These are phyloP conservation scores for Strongylocentrotus purpuratus DNA, from an alignment of 35 echinoderm and acorn worm genomes.

Conservation along the genomic window DNA sequence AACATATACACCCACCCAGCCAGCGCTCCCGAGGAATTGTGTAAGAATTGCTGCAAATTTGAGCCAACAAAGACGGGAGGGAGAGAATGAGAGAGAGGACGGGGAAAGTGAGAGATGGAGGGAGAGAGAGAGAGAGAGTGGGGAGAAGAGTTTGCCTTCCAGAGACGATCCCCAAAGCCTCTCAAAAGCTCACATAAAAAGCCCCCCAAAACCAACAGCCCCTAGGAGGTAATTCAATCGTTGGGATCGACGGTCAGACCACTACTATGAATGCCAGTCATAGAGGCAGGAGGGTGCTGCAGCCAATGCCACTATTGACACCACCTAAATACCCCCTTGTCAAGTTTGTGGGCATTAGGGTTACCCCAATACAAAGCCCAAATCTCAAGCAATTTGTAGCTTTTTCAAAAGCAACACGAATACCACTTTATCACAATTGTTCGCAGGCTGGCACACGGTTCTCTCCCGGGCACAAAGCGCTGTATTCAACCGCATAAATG, in stretches of 20 bases:
- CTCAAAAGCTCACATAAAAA: slow-evolving; percentile 54
- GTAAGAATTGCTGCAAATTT: slow-evolving; percentile 56
- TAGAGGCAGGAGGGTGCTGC: slow-evolving; percentile 7
- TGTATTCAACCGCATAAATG: slow-evolving; percentile 49
- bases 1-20: slow-evolving; percentile 14
- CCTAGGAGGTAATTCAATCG: slow-evolving; percentile 43
- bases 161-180: slow-evolving; percentile 47
- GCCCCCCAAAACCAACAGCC: slow-evolving; percentile 53
- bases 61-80: slow-evolving; percentile 45
- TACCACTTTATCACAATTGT: slow-evolving; percentile 55
- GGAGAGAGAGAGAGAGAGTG: neutral
- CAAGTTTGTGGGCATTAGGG: slow-evolving; percentile 52
- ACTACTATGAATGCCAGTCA: slow-evolving; percentile 28
- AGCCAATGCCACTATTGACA: slow-evolving; percentile 46
- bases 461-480: slow-evolving; percentile 18
- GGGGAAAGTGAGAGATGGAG: neutral
- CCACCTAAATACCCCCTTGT: slow-evolving; percentile 46
- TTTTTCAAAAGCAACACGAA: slow-evolving; percentile 56
- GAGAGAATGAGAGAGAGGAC: neutral
- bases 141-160: slow-evolving; percentile 37
- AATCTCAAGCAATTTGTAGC: slow-evolving; percentile 57
- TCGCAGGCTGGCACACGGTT: slow-evolving; percentile 38
- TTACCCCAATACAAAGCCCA: slow-evolving; percentile 55
- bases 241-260: slow-evolving; percentile 20
- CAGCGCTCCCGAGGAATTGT: slow-evolving; percentile 24